These are phyloP conservation scores for Regulus satrapa DNA, from an alignment of 2,113 vertebrate genomes.

Conservation along the genomic window DNA sequence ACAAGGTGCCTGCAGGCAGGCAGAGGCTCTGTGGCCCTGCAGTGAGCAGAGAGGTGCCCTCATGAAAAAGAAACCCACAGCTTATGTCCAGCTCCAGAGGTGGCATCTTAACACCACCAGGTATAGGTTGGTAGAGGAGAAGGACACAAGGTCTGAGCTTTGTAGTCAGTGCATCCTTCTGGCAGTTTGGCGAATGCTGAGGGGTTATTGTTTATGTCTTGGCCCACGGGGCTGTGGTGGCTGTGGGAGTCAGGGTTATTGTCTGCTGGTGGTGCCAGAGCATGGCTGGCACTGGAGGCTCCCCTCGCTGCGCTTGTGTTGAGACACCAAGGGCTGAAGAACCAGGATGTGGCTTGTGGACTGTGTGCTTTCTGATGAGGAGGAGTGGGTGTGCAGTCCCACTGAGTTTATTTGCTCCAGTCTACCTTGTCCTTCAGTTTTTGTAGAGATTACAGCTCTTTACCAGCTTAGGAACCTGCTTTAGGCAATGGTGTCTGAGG, in stretches of 20 bases:
- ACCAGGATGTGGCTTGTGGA: constrained; percentile 25
- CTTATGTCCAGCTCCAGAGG: not conserved
- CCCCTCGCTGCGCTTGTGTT: accelerated
- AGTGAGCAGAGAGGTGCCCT: not conserved
- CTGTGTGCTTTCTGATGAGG: not conserved
- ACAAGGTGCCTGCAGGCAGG: not conserved
- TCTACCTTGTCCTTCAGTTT: not conserved
- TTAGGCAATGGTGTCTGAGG: not conserved
- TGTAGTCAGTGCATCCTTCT: not conserved
- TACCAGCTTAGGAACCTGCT: not conserved
- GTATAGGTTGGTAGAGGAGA: not conserved
- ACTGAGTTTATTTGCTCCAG: not conserved
- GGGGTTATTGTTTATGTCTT: not conserved
- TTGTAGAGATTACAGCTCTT: not conserved
- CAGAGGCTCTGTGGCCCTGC: not conserved
- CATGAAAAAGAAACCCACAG: not conserved
- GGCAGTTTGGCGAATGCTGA: not conserved
- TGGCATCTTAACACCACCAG: not conserved
- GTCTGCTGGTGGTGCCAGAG: not conserved
- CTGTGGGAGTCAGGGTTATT: not conserved
- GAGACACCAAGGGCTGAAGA: not conserved
- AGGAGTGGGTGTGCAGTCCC: not conserved
- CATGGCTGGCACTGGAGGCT: not conserved
- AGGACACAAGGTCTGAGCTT: not conserved
- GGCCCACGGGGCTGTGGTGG: not conserved